A percentile compares a stretch with the other conserved stretches of the same genome.
Conservation (phyloP, 2,888 invertebrate species). For the Sarcophaga rosellei region DNA sequence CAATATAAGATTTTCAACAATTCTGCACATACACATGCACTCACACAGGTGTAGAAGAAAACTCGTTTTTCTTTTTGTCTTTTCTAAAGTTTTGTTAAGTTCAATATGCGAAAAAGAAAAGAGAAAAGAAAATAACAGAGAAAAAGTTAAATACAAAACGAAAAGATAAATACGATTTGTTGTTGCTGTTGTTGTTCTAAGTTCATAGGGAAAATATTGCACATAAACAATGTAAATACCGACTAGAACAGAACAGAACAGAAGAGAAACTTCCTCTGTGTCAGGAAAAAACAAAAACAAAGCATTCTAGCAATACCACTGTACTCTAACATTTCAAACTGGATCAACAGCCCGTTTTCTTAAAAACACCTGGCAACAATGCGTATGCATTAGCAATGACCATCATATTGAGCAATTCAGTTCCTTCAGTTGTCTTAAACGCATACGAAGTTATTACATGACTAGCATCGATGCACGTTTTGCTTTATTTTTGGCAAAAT, state of each 20-base stretch:
- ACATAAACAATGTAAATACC: background rate
- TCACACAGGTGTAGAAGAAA: background rate
- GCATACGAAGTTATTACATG: background rate
- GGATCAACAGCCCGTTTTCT: background rate
- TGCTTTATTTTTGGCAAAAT: constrained; percentile 28
- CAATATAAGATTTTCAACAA: constrained; percentile 43
- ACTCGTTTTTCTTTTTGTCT: background rate
- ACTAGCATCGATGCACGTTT: background rate
- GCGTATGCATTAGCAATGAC: constrained; percentile 58
- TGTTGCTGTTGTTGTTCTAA: background rate
- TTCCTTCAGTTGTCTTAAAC: constrained; percentile 42
- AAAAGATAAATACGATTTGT: constrained; percentile 53
- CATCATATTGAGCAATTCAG: constrained; percentile 42
- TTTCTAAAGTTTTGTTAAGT: background rate
- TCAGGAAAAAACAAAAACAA: background rate
- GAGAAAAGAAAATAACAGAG: constrained; percentile 27
- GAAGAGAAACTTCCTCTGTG: constrained; percentile 19
- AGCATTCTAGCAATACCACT: background rate
- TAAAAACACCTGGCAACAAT: constrained; percentile 54
- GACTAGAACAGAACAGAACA: background rate
- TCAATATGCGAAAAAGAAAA: constrained; percentile 24
- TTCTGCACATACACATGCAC: constrained; percentile 9
- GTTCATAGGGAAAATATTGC: background rate
- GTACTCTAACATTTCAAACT: background rate
- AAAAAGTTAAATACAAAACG: constrained; percentile 52